Conservation (phyloP, 1,140 invertebrate species). For the Rhopalosiphum padi region DNA sequence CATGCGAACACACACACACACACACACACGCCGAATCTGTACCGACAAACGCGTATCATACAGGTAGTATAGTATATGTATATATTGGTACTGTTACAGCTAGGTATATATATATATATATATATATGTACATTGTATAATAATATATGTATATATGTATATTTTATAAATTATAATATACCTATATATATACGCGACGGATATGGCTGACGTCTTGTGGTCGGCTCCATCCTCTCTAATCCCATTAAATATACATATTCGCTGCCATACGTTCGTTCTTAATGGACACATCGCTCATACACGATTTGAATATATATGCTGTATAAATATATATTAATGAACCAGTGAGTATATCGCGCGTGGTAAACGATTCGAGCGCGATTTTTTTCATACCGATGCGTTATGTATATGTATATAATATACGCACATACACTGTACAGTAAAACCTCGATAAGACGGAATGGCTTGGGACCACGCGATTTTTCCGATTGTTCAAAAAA, state of each 20-base stretch:
- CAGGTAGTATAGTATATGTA: not conserved
- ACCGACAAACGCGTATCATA: not conserved
- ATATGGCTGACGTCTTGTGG: not conserved
- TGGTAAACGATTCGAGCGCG: not conserved
- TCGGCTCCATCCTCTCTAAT: not conserved
- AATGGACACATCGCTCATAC: constrained; percentile 2
- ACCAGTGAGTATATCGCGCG: not conserved
- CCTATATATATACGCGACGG: not conserved
- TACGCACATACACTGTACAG: too few relatives aligned
- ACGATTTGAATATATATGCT: not conserved
- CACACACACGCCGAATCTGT: not conserved
- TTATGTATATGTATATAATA: too few relatives aligned
- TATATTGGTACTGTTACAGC: too few relatives aligned
- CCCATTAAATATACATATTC: not conserved
- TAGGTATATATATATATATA: not conserved
- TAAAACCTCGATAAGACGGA: too few relatives aligned
- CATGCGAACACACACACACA: not conserved
- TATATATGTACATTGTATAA: not conserved
- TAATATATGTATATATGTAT: not conserved
- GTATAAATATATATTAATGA: not conserved
- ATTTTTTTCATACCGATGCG: not conserved
- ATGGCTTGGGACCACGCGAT: too few relatives aligned
- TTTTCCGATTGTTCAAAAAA: too few relatives aligned
- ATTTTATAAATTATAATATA: constrained; percentile 21
- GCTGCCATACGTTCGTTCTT: not conserved